phyloP scores from a whole-genome alignment of 2,113 vertebrate species.

The Upupa epops region DNA sequence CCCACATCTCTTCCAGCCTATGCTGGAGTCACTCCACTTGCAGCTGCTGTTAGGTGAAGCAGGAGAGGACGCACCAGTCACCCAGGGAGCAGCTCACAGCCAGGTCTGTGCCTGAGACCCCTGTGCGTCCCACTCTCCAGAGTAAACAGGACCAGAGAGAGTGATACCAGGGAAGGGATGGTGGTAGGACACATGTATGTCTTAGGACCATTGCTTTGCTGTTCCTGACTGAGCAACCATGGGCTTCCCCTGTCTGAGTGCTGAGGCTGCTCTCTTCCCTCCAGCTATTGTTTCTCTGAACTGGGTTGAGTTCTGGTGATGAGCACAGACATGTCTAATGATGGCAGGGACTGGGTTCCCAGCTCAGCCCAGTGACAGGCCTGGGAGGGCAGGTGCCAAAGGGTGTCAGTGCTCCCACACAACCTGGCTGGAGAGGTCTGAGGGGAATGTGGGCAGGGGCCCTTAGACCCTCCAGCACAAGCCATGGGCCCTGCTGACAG shows the following conservation, averaged over 20 bases:
- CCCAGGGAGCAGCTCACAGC: neutral
- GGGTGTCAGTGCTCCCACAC: neutral
- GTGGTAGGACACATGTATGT: neutral
- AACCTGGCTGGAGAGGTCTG: neutral
- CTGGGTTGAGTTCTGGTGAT: neutral
- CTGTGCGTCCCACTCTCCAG: neutral
- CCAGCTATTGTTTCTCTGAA: neutral
- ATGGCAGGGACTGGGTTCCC: neutral
- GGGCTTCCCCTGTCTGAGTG: neutral
- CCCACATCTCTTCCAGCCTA: rapidly evolving
- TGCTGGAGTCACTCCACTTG: neutral
- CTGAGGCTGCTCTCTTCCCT: neutral
- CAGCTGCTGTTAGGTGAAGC: neutral
- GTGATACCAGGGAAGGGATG: neutral
- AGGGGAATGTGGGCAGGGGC: neutral
- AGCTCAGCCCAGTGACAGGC: neutral
- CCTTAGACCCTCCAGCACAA: neutral
- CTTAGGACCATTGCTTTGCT: neutral
- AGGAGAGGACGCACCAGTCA: neutral
- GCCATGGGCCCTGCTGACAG: neutral
- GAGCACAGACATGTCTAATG: neutral
- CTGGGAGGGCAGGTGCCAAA: neutral
- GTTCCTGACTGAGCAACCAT: neutral
- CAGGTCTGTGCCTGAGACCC: neutral
- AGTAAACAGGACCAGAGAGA: neutral